phyloP scores from a whole-genome alignment of 35 echinoderm and acorn worm genomes.

The Chiridota heheva region DNA sequence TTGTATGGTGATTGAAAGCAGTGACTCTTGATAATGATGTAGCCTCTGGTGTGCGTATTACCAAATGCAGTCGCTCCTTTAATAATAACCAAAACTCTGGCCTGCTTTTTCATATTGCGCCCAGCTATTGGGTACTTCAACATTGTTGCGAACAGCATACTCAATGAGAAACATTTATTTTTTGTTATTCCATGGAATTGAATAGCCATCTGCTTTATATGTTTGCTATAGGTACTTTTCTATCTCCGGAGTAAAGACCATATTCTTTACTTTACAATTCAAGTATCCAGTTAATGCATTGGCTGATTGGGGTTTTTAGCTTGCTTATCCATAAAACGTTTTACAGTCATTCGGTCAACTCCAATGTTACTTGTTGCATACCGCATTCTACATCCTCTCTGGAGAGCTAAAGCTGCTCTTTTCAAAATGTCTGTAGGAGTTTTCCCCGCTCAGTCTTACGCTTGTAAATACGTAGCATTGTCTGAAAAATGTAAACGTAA shows the following conservation, averaged over 20 bases:
- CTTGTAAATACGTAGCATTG: slow-evolving; percentile 61
- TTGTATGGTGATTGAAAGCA: slow-evolving; percentile 42
- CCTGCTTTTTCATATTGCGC: slow-evolving; percentile 20
- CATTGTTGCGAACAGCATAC: slow-evolving; percentile 37
- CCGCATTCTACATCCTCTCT: not conserved
- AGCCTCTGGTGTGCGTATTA: slow-evolving; percentile 51
- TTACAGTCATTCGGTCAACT: slow-evolving; percentile 40
- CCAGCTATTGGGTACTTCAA: slow-evolving; percentile 56
- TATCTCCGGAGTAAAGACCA: slow-evolving; percentile 46
- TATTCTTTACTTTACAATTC: not conserved
- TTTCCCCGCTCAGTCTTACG: slow-evolving; percentile 41
- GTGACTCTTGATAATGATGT: slow-evolving; percentile 52
- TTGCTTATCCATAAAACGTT: slow-evolving; percentile 31
- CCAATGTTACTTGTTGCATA: not conserved
- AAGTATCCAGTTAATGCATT: slow-evolving; percentile 19
- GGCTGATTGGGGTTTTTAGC: slow-evolving; percentile 18
- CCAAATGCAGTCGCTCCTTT: slow-evolving; percentile 49
- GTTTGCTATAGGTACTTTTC: slow-evolving; percentile 23
- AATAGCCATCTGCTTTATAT: slow-evolving; percentile 26
- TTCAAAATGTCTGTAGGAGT: not conserved
- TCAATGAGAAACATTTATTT: slow-evolving; percentile 16
- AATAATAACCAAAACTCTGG: slow-evolving; percentile 47
- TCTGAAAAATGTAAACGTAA: not conserved
- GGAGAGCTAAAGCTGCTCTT: slow-evolving; percentile 2
- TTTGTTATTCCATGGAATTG: slow-evolving; percentile 40